Evolutionary conservation across 2,888 invertebrate genomes (phyloP), one percentile per base, ranked within the genome.

Genomic region (Lacanobia oleracea): DNA sequence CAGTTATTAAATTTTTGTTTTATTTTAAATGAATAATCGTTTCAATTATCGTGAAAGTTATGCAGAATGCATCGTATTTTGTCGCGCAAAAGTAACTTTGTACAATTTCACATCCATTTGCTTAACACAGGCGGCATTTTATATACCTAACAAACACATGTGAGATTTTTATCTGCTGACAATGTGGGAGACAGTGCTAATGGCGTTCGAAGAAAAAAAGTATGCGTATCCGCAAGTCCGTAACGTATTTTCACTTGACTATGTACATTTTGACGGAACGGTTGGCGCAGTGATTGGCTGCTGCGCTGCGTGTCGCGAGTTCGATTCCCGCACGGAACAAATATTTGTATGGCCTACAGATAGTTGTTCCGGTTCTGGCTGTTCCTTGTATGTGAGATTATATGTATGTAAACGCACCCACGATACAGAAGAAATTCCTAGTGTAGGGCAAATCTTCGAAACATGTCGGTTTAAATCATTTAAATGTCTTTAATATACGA

Each of bases 1-100:
- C 4, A 51, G 5, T 50, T 5, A 45, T 45, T 37, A 27, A n/a
- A 69, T 50, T 27, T 37, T 21, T 2, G 6, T 40, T 48, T 10
- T 14, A 18, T 67, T 33, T 56, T 33, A 54, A 40, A 18, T 12
- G 14, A 21, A 48, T 33, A 33, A 5, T 33, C 5, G 33, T 33
- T 33, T 33, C 2, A 33, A 33, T 33, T 33, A 33, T 56, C 4
- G 75, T 64, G 75, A 79, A 79, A 79, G 79, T 79, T 27, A 45
- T 43, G 12, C 27, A 37, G n/a, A 45, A 1, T 54, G 60, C 50
- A 72, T 37, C 23, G 18, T 7, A 48, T 48, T 48, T 37, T 54
- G 37, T 27, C 63, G 72, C 57, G 72, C 63, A 50, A 63, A 72
- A 54, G 50, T 72, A 60, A 72, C 33, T 72, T 60, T 59, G 45